phyloP scores from a whole-genome alignment of 2,888 invertebrate genomes.

The Physocephala rufipes region DNA sequence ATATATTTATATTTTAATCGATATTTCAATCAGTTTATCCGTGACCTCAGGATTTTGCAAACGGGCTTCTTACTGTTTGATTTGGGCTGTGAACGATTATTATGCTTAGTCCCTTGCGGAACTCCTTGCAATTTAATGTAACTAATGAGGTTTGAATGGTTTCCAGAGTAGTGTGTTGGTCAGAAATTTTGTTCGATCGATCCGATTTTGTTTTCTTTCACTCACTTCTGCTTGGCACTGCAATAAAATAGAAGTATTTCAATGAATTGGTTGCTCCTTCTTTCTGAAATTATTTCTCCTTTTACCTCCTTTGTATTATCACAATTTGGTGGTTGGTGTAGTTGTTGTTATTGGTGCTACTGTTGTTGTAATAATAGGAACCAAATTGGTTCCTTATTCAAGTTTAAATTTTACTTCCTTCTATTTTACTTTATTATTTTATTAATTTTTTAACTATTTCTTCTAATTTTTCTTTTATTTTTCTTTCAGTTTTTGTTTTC shows the following conservation, averaged over 20 bases:
- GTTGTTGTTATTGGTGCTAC: background rate
- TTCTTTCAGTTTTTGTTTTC: background rate
- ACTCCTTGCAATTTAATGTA: background rate
- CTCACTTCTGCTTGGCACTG: slow-evolving; percentile 26
- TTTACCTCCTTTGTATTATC: slow-evolving; percentile 13
- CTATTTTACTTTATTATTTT: too few relatives aligned
- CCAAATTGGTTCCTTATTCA: background rate
- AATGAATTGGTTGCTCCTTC: background rate
- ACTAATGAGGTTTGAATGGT: slow-evolving; percentile 33
- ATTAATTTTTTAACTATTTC: background rate
- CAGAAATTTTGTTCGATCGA: slow-evolving; percentile 11
- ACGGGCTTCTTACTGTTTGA: background rate
- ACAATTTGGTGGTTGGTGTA: slow-evolving; percentile 12
- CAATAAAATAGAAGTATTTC: background rate
- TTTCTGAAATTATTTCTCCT: background rate
- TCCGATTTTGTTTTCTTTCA: background rate
- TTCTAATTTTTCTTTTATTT: slow-evolving; percentile 1
- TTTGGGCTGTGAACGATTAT: background rate
- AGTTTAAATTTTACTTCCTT: background rate
- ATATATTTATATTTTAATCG: background rate
- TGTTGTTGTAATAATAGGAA: too few relatives aligned
- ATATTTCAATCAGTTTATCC: background rate
- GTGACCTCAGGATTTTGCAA: background rate
- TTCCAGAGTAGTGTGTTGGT: slow-evolving; percentile 11
- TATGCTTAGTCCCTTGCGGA: background rate